A percentile compares a stretch with the other conserved stretches of the same genome.
These are phyloP conservation scores for Melitaea cinxia DNA, from an alignment of 1,140 invertebrate species.

Conservation along the genomic window DNA sequence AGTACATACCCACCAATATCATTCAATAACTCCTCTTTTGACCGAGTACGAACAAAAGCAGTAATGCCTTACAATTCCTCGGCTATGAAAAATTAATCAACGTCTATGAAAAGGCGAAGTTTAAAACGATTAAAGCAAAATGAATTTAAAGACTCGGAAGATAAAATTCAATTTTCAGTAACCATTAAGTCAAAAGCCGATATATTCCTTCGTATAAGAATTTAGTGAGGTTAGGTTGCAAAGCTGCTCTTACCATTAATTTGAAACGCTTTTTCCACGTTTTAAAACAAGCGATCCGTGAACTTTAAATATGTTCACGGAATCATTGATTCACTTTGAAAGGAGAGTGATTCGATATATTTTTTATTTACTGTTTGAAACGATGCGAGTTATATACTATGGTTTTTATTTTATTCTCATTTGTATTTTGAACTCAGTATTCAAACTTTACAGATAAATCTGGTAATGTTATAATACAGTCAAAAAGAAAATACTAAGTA, in stretches of 20 bases:
- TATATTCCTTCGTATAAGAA: conserved; percentile 31
- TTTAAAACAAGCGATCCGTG: conserved; percentile 15
- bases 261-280: conserved; percentile 23
- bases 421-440: too few relatives aligned
- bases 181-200: conserved; percentile 1
- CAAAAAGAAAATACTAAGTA: too few relatives aligned
- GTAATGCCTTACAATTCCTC: conserved; percentile 12
- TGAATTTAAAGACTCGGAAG: conserved; percentile 17
- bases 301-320: conserved; percentile 3
- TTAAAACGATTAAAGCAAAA: conserved; percentile 9
- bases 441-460: too few relatives aligned
- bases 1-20: neutral
- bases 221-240: conserved; percentile 25
- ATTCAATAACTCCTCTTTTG: conserved; percentile 1
- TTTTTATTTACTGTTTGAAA: neutral
- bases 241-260: conserved; percentile 30
- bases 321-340: neutral
- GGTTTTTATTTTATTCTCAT: too few relatives aligned
- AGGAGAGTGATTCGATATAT: neutral
- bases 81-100: conserved; percentile 36
- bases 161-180: conserved; percentile 30
- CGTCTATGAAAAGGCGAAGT: neutral
- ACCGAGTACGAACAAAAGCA: conserved; percentile 3
- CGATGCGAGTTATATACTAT: neutral
- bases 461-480: too few relatives aligned